Evolutionary conservation across 2,797 vertebrate genomes (phyloP).

Genomic region (Delichon dasypus): DNA sequence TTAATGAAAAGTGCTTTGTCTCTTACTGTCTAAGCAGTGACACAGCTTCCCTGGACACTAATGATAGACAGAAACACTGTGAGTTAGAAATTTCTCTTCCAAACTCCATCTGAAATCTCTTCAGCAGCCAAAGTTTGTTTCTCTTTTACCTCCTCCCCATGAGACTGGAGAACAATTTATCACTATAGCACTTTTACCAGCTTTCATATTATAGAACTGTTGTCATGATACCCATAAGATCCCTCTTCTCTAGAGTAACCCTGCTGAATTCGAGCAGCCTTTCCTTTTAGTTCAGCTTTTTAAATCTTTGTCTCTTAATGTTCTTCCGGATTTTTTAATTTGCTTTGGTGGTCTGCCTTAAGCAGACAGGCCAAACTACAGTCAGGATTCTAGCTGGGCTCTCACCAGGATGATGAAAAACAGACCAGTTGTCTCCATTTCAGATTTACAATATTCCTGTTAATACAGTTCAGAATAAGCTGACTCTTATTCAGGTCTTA

Average conservation of each 20-base stretch:
- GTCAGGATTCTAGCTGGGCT: background rate
- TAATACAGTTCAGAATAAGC: background rate
- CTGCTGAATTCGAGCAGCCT: background rate
- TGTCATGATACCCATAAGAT: background rate
- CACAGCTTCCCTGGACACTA: background rate
- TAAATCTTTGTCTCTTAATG: background rate
- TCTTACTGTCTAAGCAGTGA: background rate
- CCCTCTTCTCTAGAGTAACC: background rate
- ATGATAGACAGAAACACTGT: background rate
- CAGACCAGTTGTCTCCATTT: background rate
- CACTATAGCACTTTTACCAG: background rate
- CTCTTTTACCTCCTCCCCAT: background rate
- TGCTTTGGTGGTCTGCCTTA: background rate
- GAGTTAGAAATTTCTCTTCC: background rate
- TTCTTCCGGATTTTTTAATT: background rate
- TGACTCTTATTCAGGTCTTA: background rate
- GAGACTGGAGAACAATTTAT: background rate
- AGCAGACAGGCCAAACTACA: background rate
- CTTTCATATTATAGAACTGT: background rate
- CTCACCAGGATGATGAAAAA: background rate
- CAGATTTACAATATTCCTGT: background rate
- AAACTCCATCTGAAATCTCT: background rate
- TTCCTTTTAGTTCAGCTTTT: background rate
- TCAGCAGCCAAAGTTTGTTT: background rate
- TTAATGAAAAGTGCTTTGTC: background rate